phyloP scores from a whole-genome alignment of 2,113 vertebrate species.

The Andinoacara biseriatus region DNA sequence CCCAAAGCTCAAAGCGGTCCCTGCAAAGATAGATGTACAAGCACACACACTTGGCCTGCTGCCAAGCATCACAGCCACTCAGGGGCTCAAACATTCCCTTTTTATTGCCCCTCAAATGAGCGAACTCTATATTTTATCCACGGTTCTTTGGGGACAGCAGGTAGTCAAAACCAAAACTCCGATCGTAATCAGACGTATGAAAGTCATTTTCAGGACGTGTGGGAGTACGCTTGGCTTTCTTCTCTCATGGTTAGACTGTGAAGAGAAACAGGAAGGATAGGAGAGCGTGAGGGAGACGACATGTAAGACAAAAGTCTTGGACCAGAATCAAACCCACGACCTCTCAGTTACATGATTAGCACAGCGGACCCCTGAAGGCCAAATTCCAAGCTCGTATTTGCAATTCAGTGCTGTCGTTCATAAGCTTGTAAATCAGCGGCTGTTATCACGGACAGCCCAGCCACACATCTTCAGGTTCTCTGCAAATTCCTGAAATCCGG shows the following conservation, averaged over 20 bases:
- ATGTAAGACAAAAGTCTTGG: not conserved
- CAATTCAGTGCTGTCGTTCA: not conserved
- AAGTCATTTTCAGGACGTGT: not conserved
- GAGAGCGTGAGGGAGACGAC: not conserved
- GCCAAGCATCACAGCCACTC: constrained; percentile 49
- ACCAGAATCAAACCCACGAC: constrained; percentile 1
- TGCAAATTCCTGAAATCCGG: not conserved
- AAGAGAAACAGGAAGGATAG: not conserved
- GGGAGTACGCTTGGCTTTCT: not conserved
- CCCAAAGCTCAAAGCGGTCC: not conserved
- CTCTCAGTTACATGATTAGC: not conserved
- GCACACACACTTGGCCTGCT: constrained; percentile 40
- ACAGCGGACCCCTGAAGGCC: not conserved
- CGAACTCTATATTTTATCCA: constrained; percentile 6
- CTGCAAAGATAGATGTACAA: not conserved
- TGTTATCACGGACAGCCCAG: not conserved
- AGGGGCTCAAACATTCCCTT: constrained; percentile 54
- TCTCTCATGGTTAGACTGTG: not conserved
- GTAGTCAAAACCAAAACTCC: constrained; percentile 32
- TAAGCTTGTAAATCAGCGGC: not conserved
- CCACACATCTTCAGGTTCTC: not conserved
- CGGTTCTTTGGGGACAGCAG: constrained; percentile 34
- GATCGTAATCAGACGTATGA: constrained; percentile 25
- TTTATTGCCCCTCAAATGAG: constrained; percentile 41
- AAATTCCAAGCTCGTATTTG: not conserved